phyloP scores from a whole-genome alignment of 2,888 invertebrate species.

The Sericinus montela region DNA sequence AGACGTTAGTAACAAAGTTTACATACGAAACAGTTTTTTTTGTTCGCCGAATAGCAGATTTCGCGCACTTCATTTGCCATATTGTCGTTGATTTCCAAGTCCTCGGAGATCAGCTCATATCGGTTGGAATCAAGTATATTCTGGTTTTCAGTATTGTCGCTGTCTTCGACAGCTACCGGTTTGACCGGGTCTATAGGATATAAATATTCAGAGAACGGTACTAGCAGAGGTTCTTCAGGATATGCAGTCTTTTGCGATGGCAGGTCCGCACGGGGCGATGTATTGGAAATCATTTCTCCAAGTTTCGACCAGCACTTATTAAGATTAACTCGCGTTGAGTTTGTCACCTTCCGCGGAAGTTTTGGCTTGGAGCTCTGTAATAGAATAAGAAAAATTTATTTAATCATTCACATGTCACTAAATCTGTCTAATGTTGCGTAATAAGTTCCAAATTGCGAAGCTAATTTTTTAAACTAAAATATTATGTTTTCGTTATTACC shows the following conservation, averaged over 20 bases:
- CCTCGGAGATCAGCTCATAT: constrained; percentile 57
- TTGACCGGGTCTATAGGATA: constrained; percentile 63
- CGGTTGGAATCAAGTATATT: constrained; percentile 62
- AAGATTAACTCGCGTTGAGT: constrained; percentile 80
- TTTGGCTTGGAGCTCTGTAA: constrained; percentile 78
- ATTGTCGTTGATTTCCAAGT: constrained; percentile 76
- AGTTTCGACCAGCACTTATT: constrained; percentile 83
- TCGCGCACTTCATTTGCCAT: constrained; percentile 79
- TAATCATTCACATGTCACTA: neutral
- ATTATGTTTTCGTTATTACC: constrained; percentile 52
- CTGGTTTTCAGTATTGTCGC: constrained; percentile 69
- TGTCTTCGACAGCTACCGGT: constrained; percentile 60
- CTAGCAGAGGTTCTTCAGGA: constrained; percentile 60
- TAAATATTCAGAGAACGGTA: constrained; percentile 65
- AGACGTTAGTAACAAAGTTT: constrained; percentile 55
- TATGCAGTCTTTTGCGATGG: constrained; percentile 71
- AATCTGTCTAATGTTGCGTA: constrained; percentile 8
- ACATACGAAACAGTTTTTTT: constrained; percentile 65
- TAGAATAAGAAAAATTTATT: constrained; percentile 33
- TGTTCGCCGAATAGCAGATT: constrained; percentile 67
- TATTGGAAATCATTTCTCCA: constrained; percentile 75
- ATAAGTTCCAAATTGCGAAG: constrained; percentile 15
- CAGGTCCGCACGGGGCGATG: constrained; percentile 64
- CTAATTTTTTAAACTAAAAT: too few species aligned
- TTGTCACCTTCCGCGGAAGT: constrained; percentile 77